phyloP scores from a whole-genome alignment of 2,113 vertebrate species.

The Lates calcarifer region DNA sequence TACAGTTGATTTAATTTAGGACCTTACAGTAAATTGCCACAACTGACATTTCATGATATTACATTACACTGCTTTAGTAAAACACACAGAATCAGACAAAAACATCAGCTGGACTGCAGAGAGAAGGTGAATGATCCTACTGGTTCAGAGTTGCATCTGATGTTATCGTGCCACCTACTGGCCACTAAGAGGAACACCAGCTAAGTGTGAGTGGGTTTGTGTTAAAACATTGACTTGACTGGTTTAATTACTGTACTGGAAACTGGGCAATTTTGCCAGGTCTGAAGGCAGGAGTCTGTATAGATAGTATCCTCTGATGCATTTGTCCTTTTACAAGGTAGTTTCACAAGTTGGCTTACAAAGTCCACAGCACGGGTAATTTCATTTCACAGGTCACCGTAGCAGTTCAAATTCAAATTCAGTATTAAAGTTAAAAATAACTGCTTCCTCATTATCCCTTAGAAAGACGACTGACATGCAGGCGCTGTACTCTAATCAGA shows the following conservation, averaged over 20 bases:
- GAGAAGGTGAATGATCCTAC: not conserved
- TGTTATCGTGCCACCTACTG: conserved; percentile 52
- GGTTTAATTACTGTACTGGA: not conserved
- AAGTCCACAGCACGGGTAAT: not conserved
- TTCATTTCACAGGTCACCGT: not conserved
- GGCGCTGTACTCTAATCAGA: not conserved
- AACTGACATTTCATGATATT: not conserved
- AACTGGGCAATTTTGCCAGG: not conserved
- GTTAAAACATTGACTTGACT: not conserved
- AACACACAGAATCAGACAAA: not conserved
- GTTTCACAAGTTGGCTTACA: not conserved
- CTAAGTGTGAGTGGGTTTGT: not conserved
- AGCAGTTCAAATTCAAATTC: not conserved
- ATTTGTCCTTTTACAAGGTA: not conserved
- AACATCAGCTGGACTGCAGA: not conserved
- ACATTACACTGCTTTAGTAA: not conserved
- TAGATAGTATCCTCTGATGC: not conserved
- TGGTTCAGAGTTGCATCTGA: not conserved
- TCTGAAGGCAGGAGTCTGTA: not conserved
- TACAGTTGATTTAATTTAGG: conserved; percentile 20
- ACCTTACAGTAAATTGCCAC: not conserved
- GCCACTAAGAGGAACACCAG: not conserved
- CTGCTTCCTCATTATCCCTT: not conserved
- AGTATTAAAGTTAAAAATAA: conserved; percentile 3
- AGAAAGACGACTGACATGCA: not conserved